phyloP scores from a whole-genome alignment of 1,140 invertebrate species.

The Bradynema listronoti region DNA sequence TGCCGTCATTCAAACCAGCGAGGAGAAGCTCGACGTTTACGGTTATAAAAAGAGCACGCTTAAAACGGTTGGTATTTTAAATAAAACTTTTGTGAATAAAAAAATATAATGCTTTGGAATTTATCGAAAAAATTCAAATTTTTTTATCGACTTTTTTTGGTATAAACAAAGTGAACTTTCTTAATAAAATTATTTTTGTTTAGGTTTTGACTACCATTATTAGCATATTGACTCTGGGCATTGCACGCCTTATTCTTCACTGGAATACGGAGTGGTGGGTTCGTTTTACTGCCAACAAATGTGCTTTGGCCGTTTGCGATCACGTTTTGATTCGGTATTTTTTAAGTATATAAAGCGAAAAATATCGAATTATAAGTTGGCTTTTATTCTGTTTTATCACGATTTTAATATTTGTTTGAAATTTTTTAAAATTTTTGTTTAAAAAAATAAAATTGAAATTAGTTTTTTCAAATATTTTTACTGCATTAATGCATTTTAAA shows the following conservation, averaged over 20 bases:
- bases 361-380: background rate
- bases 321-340: constrained; percentile 42
- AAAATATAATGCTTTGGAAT: constrained; percentile 5
- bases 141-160: no score
- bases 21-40: constrained; percentile 43
- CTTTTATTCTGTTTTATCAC: background rate
- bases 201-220: constrained; percentile 25
- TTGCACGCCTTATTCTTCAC: constrained; percentile 48
- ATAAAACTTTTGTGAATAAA: constrained; percentile 1
- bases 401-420: no score
- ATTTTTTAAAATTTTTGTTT: no score
- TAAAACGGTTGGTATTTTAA: constrained; percentile 29
- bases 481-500: no score
- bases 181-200: constrained; percentile 16
- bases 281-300: constrained; percentile 27
- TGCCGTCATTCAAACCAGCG: constrained; percentile 32
- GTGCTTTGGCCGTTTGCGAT: constrained; percentile 38
- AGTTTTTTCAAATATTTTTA: no score
- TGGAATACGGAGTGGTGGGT: constrained; percentile 49
- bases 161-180: no score
- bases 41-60: constrained; percentile 32
- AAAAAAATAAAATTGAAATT: no score
- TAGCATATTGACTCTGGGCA: constrained; percentile 39
- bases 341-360: background rate
- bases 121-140: no score